Percentiles rank a stretch among this genome's conserved stretches.
Conservation (phyloP, 2,888 invertebrate species). For the Drosophila tanythrix region DNA sequence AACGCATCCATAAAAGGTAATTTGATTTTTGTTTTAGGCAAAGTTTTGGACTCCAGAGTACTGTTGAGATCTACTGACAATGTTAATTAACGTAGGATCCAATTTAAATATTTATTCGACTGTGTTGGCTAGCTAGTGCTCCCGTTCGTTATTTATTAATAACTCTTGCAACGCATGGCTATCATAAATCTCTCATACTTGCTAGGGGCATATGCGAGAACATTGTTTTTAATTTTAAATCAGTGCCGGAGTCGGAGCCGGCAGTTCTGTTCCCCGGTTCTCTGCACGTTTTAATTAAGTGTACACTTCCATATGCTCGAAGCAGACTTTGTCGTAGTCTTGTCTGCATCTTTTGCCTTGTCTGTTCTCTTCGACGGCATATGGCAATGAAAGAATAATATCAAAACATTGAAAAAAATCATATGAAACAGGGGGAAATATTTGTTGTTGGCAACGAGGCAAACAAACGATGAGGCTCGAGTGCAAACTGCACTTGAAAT, state of each 20-base stretch:
- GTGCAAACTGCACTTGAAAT: conserved; percentile 77
- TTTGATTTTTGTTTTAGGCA: conserved; percentile 9
- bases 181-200: conserved; percentile 77
- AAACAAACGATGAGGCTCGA: conserved; percentile 33
- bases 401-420: conserved; percentile 63
- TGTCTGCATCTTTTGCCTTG: conserved; percentile 36
- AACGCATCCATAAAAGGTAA: conserved; percentile 51
- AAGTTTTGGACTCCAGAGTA: conserved; percentile 9
- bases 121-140: conserved; percentile 23
- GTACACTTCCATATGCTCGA: conserved; percentile 57
- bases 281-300: conserved; percentile 71
- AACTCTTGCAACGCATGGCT: conserved; percentile 63
- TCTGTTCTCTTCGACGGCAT: conserved; percentile 41
- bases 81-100: conserved; percentile 65
- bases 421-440: background rate
- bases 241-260: conserved; percentile 39
- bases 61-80: conserved; percentile 36
- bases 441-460: conserved; percentile 7
- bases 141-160: conserved; percentile 68
- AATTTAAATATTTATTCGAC: conserved; percentile 69
- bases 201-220: conserved; percentile 61
- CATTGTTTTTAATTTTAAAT: conserved; percentile 65
- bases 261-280: conserved; percentile 12
- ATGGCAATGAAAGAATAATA: conserved; percentile 75
- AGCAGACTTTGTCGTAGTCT: conserved; percentile 12